phyloP scores from a whole-genome alignment of 2,797 vertebrate species.

The Cygnus olor region DNA sequence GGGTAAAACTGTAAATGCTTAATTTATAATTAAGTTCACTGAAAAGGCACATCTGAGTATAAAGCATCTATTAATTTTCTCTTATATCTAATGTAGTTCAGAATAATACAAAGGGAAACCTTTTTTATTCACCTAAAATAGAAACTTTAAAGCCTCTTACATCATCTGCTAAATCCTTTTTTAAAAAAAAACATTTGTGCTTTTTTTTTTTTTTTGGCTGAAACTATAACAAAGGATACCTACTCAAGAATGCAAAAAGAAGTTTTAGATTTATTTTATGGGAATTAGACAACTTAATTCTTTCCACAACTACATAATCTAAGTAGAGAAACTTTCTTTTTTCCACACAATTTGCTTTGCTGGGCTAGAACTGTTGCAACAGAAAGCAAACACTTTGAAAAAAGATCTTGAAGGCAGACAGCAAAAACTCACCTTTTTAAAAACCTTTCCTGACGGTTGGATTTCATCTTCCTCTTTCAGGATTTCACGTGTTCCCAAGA shows the following conservation, averaged over 20 bases:
- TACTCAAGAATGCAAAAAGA: not conserved
- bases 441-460: conserved; percentile 91
- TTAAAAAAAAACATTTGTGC: not conserved
- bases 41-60: not conserved
- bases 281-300: not conserved
- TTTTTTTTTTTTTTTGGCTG: not conserved
- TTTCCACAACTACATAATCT: not conserved
- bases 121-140: not conserved
- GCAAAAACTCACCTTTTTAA: conserved; percentile 89
- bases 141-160: not conserved
- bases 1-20: not conserved
- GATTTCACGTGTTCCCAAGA: conserved; percentile 91
- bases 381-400: not conserved
- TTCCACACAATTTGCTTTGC: not conserved
- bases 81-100: not conserved
- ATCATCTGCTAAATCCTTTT: not conserved
- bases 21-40: not conserved
- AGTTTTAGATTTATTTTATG: not conserved
- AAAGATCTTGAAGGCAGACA: not conserved
- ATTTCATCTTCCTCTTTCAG: conserved; percentile 92
- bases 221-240: not conserved
- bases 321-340: not conserved
- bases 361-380: not conserved
- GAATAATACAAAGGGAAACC: not conserved
- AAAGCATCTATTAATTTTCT: not conserved